Conservation (phyloP, 2,113 vertebrate species). For the Tyto alba region DNA sequence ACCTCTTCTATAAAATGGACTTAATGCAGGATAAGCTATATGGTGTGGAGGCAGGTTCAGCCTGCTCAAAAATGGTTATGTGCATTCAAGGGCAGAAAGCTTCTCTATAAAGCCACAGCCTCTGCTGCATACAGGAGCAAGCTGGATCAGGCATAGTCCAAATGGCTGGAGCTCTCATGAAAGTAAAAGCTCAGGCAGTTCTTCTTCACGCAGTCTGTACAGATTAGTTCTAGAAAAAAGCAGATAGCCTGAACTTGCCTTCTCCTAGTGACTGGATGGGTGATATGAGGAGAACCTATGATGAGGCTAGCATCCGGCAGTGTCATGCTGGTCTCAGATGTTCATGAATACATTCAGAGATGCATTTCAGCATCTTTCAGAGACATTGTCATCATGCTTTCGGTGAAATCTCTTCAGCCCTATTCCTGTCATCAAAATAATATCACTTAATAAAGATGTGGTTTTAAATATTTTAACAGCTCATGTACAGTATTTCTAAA, state of each 20-base stretch:
- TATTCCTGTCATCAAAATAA: constrained; percentile 38
- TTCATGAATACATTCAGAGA: not conserved
- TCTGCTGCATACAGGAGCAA: not conserved
- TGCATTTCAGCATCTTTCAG: not conserved
- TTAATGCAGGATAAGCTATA: not conserved
- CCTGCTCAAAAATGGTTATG: rapidly evolving
- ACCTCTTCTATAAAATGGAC: not conserved
- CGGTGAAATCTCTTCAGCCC: not conserved
- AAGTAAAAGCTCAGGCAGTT: not conserved
- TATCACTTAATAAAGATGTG: not conserved
- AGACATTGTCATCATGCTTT: not conserved
- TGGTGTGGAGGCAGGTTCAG: not conserved
- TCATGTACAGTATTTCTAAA: not conserved
- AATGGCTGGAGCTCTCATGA: not conserved
- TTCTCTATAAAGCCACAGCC: not conserved
- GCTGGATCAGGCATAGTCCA: not conserved
- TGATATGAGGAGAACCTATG: not conserved
- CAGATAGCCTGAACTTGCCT: not conserved
- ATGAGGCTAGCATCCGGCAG: not conserved
- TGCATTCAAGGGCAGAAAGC: not conserved
- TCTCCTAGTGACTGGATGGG: not conserved
- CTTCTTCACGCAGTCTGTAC: not conserved
- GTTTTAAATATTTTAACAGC: constrained; percentile 6
- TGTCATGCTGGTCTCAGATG: not conserved
- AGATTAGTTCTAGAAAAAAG: not conserved